phyloP scores from a whole-genome alignment of 2,888 invertebrate species.

The Ametastegia equiseti region DNA sequence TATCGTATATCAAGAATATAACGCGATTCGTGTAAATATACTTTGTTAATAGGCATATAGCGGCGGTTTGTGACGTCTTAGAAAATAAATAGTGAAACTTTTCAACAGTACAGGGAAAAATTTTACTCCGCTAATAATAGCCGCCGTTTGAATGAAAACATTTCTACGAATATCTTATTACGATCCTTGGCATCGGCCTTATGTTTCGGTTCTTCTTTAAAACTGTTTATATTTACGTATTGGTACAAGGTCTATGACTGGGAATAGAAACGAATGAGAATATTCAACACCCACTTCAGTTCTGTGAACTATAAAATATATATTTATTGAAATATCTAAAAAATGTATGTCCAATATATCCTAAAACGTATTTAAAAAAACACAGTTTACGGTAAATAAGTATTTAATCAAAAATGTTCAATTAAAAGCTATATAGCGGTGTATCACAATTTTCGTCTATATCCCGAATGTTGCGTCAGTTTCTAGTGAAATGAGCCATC shows the following conservation, averaged over 20 bases:
- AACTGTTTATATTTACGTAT: slow-evolving; percentile 14
- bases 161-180: slow-evolving; percentile 31
- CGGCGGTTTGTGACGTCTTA: not conserved
- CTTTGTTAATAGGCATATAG: not conserved
- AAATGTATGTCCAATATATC: too few species aligned
- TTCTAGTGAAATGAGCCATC: not conserved
- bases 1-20: not conserved
- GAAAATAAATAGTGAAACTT: not conserved
- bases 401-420: too few species aligned
- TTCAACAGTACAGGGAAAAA: not conserved
- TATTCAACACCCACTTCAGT: not conserved
- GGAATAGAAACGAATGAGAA: not conserved
- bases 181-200: slow-evolving; percentile 25
- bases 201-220: not conserved
- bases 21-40: too few species aligned
- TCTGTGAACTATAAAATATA: not conserved
- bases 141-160: slow-evolving; percentile 13
- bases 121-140: slow-evolving; percentile 22
- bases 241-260: slow-evolving; percentile 1
- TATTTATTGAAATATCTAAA: not conserved
- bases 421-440: not conserved
- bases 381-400: too few species aligned
- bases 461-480: slow-evolving; percentile 10
- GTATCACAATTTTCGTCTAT: not conserved
- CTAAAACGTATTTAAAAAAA: too few species aligned